These are phyloP conservation scores for Gandaritis pyraliata DNA, from an alignment of 2,888 invertebrate genomes.

Conservation along the genomic window DNA sequence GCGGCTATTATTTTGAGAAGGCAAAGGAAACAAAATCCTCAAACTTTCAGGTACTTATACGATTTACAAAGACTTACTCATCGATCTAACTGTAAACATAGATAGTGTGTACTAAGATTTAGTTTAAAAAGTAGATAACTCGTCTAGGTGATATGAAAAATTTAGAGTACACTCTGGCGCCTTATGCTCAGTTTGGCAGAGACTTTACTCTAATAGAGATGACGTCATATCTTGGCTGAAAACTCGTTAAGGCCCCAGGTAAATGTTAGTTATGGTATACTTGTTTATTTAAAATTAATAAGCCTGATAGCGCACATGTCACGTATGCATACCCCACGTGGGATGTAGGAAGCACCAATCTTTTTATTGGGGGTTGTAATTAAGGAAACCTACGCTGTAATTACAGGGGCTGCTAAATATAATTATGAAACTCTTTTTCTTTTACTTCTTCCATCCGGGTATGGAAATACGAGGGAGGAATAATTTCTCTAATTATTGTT, in stretches of 20 bases:
- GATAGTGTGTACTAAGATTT: too few species aligned
- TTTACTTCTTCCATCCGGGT: conserved; percentile 60
- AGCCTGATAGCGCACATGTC: conserved; percentile 78
- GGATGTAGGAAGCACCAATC: conserved; percentile 80
- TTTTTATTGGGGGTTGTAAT: conserved; percentile 80
- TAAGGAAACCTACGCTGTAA: conserved; percentile 79
- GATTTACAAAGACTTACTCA: too few species aligned
- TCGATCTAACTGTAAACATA: too few species aligned
- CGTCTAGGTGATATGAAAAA: not conserved
- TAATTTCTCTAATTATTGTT: conserved; percentile 31
- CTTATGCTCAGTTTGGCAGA: too few species aligned
- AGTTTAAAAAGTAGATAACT: too few species aligned
- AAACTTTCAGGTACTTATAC: too few species aligned
- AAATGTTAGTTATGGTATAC: conserved; percentile 14
- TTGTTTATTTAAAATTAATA: conserved; percentile 68
- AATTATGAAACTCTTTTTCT: conserved; percentile 77
- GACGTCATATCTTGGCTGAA: too few species aligned
- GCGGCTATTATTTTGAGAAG: too few species aligned
- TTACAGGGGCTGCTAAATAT: conserved; percentile 84
- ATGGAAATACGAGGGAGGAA: conserved; percentile 43
- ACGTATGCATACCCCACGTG: conserved; percentile 67
- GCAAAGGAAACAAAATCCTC: too few species aligned
- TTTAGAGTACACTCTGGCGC: conserved; percentile 4
- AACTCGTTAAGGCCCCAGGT: too few species aligned
- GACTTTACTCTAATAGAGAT: too few species aligned